Evolutionary conservation across 2,113 vertebrate genomes (phyloP), one percentile per base, ranked within the genome.

Genomic region (Barbus barbus): DNA sequence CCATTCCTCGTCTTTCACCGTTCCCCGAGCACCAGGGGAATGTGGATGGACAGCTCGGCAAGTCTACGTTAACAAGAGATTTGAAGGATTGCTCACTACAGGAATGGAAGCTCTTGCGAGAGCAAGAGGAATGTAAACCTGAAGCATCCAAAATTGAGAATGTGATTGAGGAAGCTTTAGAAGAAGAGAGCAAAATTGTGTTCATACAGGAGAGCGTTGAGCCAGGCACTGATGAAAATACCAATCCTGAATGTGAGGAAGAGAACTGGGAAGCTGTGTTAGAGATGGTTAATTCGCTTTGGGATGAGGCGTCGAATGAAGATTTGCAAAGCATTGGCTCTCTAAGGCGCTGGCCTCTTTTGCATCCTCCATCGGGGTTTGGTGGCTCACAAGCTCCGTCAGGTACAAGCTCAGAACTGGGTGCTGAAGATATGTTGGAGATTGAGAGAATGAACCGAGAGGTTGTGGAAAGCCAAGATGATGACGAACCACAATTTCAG

Each of bases 341-440:
- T 4, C 86, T 95, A 46, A 92, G 92, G 28, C 90, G 89, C 5
- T 95, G 94, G 94, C 94, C 94, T 41, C 91, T 95, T 28, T 91
- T 95, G 41, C 88, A 91, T 48, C 94, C 94, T 3, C 94, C 94
- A 0, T 51, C 93, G 0, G 94, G 94, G 56, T 95, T 95, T 7
- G 94, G 94, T n/a, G 94, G 93, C 16, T 94, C 94, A 1, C 92
- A 94, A 14, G 94, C 94, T 0, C 93, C 94, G 0, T 95, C 94
- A 14, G 91, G 92, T 0, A 92, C 93, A 7, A 93, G 93, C 36
- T 95, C 94, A 0, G 94, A 94, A 87, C 91, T 94, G 53, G 93
- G 87, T 12, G 84, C 85, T 13, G 88, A 89, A n/a, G 89, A 94
- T 83, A 86, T 94, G 44, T 90, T 92, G 2, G 94, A 94, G 84